A percentile compares a stretch with the other conserved stretches of the same genome.
Evolutionary conservation across 2,797 vertebrate species (phyloP).

Genomic region (Fundulus diaphanus): DNA sequence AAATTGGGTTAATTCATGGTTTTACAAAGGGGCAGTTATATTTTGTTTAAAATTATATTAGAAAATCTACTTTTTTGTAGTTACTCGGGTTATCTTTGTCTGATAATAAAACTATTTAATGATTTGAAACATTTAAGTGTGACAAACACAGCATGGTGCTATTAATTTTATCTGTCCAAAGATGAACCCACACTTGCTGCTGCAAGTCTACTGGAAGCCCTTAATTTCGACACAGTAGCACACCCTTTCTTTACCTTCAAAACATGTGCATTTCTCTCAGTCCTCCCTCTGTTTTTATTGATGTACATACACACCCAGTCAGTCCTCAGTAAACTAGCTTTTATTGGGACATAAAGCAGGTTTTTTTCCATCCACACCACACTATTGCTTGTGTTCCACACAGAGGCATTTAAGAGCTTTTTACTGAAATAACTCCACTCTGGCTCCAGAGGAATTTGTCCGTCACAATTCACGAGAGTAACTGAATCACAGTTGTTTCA

Average conservation of each 20-base stretch:
- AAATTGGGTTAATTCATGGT: too few relatives aligned
- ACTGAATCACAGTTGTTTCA: slow-evolving; percentile 63
- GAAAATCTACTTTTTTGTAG: too few relatives aligned
- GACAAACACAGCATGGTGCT: neutral
- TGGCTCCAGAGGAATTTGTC: slow-evolving; percentile 60
- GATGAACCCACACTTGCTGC: slow-evolving; percentile 33
- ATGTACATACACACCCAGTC: slow-evolving; percentile 74
- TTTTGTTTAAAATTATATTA: too few relatives aligned
- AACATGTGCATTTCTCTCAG: slow-evolving; percentile 35
- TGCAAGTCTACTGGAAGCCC: slow-evolving; percentile 27
- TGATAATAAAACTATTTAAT: neutral
- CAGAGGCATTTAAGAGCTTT: slow-evolving; percentile 56
- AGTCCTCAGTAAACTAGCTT: slow-evolving; percentile 72
- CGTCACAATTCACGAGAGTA: slow-evolving; percentile 53
- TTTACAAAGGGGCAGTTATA: too few relatives aligned
- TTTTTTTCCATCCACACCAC: slow-evolving; percentile 75
- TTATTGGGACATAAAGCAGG: slow-evolving; percentile 76
- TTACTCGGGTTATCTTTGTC: neutral
- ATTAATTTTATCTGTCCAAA: too few relatives aligned
- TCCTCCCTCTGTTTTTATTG: slow-evolving; percentile 52
- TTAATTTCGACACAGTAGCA: slow-evolving; percentile 53
- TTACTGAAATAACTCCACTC: slow-evolving; percentile 55
- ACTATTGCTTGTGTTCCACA: slow-evolving; percentile 56
- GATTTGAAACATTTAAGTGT: too few relatives aligned
- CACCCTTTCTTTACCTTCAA: slow-evolving; percentile 49